phyloP scores from a whole-genome alignment of 2,888 invertebrate species.

The Auanema freiburgensis region DNA sequence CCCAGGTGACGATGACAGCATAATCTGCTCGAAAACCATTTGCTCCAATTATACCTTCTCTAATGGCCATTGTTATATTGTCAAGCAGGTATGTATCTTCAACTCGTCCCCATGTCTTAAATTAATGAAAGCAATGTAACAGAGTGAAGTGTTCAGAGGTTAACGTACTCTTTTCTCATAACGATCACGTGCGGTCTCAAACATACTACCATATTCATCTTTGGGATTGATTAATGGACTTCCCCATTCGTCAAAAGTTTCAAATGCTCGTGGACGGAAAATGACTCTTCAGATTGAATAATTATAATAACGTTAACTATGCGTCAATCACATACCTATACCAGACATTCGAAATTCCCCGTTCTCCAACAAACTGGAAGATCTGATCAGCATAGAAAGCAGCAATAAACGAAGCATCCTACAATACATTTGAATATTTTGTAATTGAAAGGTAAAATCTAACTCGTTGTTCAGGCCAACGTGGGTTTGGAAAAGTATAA shows the following conservation, averaged over 20 bases:
- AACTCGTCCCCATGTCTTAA: constrained; percentile 35
- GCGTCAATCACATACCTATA: constrained; percentile 16
- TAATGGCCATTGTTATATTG: constrained; percentile 72
- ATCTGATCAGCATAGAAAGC: constrained; percentile 49
- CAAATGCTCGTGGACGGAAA: constrained; percentile 41
- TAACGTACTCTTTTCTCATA: constrained; percentile 28
- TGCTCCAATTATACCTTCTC: constrained; percentile 83
- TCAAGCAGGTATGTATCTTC: constrained; percentile 49
- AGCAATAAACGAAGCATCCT: constrained; percentile 49
- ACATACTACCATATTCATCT: constrained; percentile 39
- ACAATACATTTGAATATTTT: no score
- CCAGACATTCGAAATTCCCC: constrained; percentile 50
- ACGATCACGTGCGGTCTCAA: constrained; percentile 33
- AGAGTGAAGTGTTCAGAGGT: background rate
- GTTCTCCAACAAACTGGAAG: constrained; percentile 46
- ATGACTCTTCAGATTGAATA: constrained; percentile 22
- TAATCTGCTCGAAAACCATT: constrained; percentile 87
- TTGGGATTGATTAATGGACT: constrained; percentile 11
- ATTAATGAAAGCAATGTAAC: background rate
- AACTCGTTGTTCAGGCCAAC: constrained; percentile 43
- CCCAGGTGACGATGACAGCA: constrained; percentile 87
- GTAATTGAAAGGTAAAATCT: background rate
- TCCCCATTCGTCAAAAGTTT: constrained; percentile 47
- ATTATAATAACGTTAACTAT: no score
- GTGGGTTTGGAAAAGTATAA: constrained; percentile 52